Evolutionary conservation across 2,888 invertebrate genomes (phyloP).

Genomic region (Perizoma flavofasciatum): DNA sequence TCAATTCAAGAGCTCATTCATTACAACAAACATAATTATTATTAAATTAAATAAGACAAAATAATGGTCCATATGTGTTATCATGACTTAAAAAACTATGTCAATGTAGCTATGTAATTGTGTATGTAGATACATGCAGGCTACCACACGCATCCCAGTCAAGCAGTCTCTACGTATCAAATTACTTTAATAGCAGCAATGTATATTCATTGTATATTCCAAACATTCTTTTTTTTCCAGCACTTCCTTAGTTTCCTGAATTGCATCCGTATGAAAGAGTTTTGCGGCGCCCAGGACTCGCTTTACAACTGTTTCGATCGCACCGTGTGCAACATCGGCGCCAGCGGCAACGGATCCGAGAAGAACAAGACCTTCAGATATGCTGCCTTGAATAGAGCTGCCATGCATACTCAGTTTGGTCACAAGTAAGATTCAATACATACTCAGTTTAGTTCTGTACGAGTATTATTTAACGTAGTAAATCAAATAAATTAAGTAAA

Average conservation of each 20-base stretch:
- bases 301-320: slow-evolving; percentile 93
- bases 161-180: no score
- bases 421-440: slow-evolving; percentile 84
- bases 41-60: no score
- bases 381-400: slow-evolving; percentile 95
- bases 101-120: no score
- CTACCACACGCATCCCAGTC: no score
- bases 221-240: slow-evolving; percentile 76
- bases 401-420: slow-evolving; percentile 93
- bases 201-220: background rate
- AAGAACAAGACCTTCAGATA: slow-evolving; percentile 90
- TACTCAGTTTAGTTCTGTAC: no score
- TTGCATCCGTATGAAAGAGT: slow-evolving; percentile 93
- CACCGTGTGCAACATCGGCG: slow-evolving; percentile 66
- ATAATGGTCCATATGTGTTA: no score
- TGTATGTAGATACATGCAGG: no score
- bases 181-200: no score
- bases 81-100: no score
- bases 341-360: slow-evolving; percentile 67
- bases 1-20: no score
- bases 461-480: no score
- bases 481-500: background rate
- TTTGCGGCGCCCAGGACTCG: slow-evolving; percentile 91
- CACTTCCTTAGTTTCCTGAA: slow-evolving; percentile 96
- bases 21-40: no score